Conservation (phyloP, 2,113 vertebrate genomes). For the Cercocebus atys region DNA sequence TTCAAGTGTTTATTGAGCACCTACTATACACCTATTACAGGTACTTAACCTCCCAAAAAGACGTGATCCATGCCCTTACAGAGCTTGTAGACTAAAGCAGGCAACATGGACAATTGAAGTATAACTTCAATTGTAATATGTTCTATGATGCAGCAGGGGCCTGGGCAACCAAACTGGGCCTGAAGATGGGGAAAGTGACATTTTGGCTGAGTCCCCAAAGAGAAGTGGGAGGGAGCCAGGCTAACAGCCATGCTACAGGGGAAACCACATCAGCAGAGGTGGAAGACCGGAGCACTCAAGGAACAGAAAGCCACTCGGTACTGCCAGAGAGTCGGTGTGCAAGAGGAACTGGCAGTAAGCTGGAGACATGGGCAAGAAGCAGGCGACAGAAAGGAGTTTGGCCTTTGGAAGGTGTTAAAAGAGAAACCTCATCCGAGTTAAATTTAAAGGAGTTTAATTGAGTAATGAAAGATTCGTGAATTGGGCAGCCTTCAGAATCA, state of each 20-base stretch:
- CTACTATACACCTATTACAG: background rate
- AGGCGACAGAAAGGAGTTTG: accelerated
- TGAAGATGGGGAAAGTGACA: background rate
- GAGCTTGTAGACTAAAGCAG: background rate
- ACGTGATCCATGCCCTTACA: accelerated
- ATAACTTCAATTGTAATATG: too few relatives aligned
- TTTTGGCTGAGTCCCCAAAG: background rate
- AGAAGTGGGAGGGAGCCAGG: background rate
- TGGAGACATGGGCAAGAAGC: background rate
- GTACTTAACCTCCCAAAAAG: background rate
- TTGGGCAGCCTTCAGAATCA: too few relatives aligned
- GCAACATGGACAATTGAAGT: background rate
- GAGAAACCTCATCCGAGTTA: too few relatives aligned
- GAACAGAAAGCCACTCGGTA: background rate
- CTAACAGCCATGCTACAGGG: background rate
- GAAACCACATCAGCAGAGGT: background rate
- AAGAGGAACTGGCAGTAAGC: background rate
- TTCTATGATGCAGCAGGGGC: background rate
- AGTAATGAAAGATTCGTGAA: too few relatives aligned
- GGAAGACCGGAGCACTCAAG: background rate
- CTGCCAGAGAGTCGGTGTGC: background rate
- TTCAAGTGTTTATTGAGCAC: background rate
- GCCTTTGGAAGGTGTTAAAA: background rate
- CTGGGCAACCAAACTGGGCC: background rate
- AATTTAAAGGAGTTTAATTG: too few relatives aligned